Conservation (phyloP, 2,797 vertebrate genomes). For the Brachyalestes nurse region DNA sequence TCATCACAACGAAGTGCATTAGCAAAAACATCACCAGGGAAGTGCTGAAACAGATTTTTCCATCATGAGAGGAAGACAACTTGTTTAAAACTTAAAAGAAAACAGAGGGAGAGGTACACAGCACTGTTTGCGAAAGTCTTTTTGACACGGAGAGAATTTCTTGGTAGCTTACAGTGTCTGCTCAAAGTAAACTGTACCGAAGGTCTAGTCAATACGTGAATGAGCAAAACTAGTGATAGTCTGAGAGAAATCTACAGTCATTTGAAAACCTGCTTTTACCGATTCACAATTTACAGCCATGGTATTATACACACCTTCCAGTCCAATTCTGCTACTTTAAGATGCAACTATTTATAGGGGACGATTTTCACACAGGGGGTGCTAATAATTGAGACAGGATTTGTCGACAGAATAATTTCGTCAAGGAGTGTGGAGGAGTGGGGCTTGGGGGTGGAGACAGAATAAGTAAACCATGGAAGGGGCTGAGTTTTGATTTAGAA, state of each 20-base stretch:
- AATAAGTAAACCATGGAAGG: no score
- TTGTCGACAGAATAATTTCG: no score
- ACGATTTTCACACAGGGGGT: no score
- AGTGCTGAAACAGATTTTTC: conserved; percentile 23
- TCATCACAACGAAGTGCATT: conserved; percentile 36
- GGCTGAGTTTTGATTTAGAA: no score
- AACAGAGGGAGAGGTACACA: not conserved
- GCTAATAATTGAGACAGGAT: no score
- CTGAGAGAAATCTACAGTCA: not conserved
- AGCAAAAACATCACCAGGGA: conserved; percentile 37
- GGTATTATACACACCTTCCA: not conserved
- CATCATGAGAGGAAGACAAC: not conserved
- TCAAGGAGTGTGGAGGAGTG: no score
- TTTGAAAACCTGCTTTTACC: no score
- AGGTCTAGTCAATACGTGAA: not conserved
- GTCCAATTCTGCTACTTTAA: not conserved
- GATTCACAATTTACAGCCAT: not conserved
- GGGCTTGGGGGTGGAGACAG: no score
- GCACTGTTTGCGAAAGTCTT: conserved; percentile 4
- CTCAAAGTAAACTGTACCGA: not conserved
- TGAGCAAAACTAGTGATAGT: not conserved
- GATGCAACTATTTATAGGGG: no score
- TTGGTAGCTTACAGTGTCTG: not conserved
- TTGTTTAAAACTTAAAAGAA: conserved; percentile 17
- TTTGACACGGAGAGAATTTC: not conserved